Conservation (phyloP, 2,113 vertebrate species). For the Notechis scutatus region DNA sequence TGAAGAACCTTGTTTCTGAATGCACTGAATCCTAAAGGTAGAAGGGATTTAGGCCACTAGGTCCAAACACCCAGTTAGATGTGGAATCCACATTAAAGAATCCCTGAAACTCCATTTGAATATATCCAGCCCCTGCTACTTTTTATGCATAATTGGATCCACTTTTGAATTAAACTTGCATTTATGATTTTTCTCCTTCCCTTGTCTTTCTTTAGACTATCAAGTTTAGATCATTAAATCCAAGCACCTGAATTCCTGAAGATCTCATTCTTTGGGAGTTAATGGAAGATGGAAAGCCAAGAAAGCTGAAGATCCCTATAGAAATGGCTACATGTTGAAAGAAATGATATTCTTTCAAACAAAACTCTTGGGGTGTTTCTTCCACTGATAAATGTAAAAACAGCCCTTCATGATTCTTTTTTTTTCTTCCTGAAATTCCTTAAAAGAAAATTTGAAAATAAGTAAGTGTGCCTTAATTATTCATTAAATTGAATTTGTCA, state of each 20-base stretch:
- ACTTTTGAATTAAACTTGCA: not conserved
- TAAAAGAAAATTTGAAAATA: not conserved
- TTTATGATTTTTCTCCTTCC: not conserved
- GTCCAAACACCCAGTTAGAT: not conserved
- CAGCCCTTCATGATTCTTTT: not conserved
- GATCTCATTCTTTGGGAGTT: not conserved
- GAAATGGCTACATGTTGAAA: not conserved
- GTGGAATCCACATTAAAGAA: not conserved
- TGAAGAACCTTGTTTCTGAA: not conserved
- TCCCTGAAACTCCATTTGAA: not conserved
- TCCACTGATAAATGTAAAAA: not conserved
- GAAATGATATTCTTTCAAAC: not conserved
- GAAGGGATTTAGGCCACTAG: not conserved
- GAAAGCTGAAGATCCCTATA: not conserved
- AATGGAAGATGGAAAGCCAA: not conserved
- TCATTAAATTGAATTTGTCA: not conserved
- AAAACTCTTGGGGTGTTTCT: not conserved
- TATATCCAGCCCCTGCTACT: not conserved
- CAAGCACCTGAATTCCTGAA: not conserved
- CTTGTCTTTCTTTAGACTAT: not conserved
- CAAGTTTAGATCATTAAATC: not conserved
- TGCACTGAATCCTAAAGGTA: not conserved
- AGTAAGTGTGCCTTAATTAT: not conserved
- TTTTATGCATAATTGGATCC: not conserved
- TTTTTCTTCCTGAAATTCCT: not conserved